phyloP scores from a whole-genome alignment of 2,113 vertebrate species.

The Phylloscopus trochilus region DNA sequence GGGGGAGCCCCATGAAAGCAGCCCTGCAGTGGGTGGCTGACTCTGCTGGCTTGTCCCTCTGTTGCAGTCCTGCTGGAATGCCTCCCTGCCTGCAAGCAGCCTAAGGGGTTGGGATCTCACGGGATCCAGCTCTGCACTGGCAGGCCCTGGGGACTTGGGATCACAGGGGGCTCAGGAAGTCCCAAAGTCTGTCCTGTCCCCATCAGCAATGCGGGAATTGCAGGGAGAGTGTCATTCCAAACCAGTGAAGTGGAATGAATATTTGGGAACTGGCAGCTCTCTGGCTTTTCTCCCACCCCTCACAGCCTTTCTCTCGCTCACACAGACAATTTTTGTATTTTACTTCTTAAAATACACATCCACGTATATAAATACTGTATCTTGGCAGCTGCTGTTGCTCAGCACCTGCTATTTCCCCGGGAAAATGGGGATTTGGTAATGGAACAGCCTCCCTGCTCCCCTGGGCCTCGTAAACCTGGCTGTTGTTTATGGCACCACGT shows the following conservation, averaged over 20 bases:
- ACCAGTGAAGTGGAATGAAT: neutral
- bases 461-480: neutral
- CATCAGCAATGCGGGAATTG: accelerated
- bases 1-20: neutral
- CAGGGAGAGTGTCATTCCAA: neutral
- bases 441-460: neutral
- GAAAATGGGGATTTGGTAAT: neutral
- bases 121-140: neutral
- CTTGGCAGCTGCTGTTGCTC: neutral
- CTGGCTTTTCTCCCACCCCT: neutral
- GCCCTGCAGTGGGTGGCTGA: neutral
- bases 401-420: neutral
- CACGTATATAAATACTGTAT: neutral
- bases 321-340: neutral
- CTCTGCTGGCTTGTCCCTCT: neutral
- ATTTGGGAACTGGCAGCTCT: neutral
- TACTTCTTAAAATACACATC: neutral
- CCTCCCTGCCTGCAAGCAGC: neutral
- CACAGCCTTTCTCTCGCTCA: neutral
- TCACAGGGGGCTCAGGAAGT: neutral
- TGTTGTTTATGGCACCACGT: accelerated
- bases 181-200: neutral
- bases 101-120: neutral
- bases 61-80: neutral
- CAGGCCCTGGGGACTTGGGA: neutral